Conservation (phyloP, 2,888 invertebrate genomes). For the Mythimna impura region DNA sequence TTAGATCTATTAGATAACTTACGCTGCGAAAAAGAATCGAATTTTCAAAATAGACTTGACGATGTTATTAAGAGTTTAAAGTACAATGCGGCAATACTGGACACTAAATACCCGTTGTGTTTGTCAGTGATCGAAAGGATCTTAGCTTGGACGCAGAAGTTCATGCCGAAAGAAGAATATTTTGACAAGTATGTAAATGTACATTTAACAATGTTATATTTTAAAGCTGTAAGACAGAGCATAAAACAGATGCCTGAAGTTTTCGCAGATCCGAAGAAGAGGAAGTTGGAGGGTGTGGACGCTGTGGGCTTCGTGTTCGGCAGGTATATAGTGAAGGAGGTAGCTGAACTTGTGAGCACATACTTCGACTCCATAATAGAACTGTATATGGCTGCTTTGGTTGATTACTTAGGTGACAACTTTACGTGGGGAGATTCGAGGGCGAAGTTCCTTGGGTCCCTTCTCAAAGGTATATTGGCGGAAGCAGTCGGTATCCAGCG, state of each 20-base stretch:
- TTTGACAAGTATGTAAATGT: slow-evolving; percentile 70
- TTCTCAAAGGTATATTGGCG: slow-evolving; percentile 46
- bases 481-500: slow-evolving; percentile 39
- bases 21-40: slow-evolving; percentile 8
- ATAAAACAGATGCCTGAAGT: slow-evolving; percentile 68
- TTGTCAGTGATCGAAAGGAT: slow-evolving; percentile 73
- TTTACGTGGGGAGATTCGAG: slow-evolving; percentile 29
- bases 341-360: slow-evolving; percentile 64
- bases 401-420: slow-evolving; percentile 56
- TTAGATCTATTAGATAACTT: slow-evolving; percentile 65
- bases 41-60: slow-evolving; percentile 46
- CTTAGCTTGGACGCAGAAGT: slow-evolving; percentile 65
- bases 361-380: slow-evolving; percentile 75
- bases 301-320: slow-evolving; percentile 75
- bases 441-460: slow-evolving; percentile 21
- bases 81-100: slow-evolving; percentile 73
- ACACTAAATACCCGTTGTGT: slow-evolving; percentile 68
- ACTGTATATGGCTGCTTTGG: slow-evolving; percentile 67
- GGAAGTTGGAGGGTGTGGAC: slow-evolving; percentile 66
- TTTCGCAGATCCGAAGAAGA: slow-evolving; percentile 65
- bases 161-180: slow-evolving; percentile 72
- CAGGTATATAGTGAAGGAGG: slow-evolving; percentile 71
- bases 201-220: slow-evolving; percentile 78
- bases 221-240: slow-evolving; percentile 72
- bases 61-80: slow-evolving; percentile 68